Base-by-base conservation (phyloP, 1,140 invertebrate species). In the Probaryconus sp. region DNA sequence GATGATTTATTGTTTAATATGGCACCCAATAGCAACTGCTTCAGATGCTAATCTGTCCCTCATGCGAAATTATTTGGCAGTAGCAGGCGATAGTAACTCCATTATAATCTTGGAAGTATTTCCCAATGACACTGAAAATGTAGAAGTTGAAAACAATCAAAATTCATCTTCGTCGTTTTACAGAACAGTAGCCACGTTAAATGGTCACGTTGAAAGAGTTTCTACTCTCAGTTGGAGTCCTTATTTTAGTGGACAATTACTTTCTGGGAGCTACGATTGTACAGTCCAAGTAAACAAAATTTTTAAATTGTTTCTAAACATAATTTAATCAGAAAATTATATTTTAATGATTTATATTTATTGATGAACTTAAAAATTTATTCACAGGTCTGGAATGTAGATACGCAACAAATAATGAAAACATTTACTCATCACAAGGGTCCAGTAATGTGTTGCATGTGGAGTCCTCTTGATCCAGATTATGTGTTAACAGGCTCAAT, bases 151-250 rank as follows among this genome's bases (percentile, higher is more conserved):
- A 21, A 13, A 28, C 11, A 35, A 50, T 9, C 5, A 40, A 9
- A 31, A 31, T 6, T 3, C 0, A n/a, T n/a, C n/a, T 6, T 28
- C 17, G 1, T 24, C 53, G 18, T 56, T 71, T 24, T 73, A 89
- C 16, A 85, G 86, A 64, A 71, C 81, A 5, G 86, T 89, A 72
- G 88, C 89, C 11, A 87, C 81, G 3, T 85, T 94, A 42, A 82
- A 76, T 1, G 92, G 91, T 1, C 94, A 94, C 76, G 82, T 65
- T 16, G 81, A 85, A 0, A 84, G 89, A 28, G 89, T 94, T 10
- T 89, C 91, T 0, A 87, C 89, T 42, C 60, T 95, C 5, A 86
- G 88, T 2, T 96, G 94, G 94, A 94, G 90, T 85, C 92, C 93
- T 2, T 92, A 94, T 79, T 79, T 88, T 5, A 91, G 91, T 53